These are phyloP conservation scores for Lepus oiostolus DNA, from an alignment of 2,797 vertebrate species.

Conservation along the genomic window DNA sequence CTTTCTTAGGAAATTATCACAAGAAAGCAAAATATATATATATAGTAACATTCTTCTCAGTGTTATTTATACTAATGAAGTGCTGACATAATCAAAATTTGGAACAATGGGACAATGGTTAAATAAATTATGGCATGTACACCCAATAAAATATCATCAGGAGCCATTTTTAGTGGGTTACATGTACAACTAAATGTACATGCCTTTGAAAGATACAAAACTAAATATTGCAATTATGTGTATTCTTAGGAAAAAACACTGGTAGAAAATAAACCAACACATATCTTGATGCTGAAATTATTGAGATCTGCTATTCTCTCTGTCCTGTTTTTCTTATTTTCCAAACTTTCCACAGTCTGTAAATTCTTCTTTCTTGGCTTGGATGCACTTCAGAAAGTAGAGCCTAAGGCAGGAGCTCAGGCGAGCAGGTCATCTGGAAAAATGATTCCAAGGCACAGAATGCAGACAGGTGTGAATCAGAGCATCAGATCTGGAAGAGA, in stretches of 20 bases:
- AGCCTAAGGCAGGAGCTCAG: not conserved
- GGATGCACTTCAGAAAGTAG: not conserved
- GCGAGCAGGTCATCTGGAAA: not conserved
- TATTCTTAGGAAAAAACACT: not conserved
- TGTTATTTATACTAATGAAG: too few species aligned
- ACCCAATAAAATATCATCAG: not conserved
- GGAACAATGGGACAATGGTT: not conserved
- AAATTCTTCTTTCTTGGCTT: too few species aligned
- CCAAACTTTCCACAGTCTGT: not conserved
- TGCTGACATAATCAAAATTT: not conserved
- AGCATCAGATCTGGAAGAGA: not conserved
- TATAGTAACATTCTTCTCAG: too few species aligned
- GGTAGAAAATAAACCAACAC: not conserved
- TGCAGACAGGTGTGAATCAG: not conserved
- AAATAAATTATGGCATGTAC: not conserved
- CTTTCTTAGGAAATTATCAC: too few species aligned
- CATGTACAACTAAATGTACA: not conserved
- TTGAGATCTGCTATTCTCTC: not conserved
- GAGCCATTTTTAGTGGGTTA: not conserved
- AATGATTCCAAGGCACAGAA: too few species aligned
- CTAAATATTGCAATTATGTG: not conserved
- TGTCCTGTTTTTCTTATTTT: not conserved
- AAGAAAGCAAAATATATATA: too few species aligned
- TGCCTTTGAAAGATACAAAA: too few species aligned
- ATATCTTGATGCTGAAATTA: not conserved